These are phyloP conservation scores for Barnardius zonarius DNA, from an alignment of 2,113 vertebrate genomes.

Conservation along the genomic window DNA sequence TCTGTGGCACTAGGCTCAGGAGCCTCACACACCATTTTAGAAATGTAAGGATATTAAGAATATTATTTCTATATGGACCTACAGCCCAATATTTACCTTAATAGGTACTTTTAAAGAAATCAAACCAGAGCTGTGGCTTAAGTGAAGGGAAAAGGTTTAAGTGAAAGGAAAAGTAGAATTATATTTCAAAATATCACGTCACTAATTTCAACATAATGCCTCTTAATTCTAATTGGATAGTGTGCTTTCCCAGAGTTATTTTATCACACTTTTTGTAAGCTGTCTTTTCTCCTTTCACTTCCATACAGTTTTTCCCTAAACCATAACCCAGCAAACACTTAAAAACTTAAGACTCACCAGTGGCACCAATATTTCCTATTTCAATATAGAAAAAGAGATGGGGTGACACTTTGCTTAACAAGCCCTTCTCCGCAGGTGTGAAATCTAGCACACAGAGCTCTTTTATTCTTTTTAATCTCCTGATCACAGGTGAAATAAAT, in stretches of 20 bases:
- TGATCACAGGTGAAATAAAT: slow-evolving; percentile 5
- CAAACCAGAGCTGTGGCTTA: background rate
- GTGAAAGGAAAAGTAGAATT: background rate
- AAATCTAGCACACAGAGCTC: background rate
- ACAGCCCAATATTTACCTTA: background rate
- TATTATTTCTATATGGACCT: background rate
- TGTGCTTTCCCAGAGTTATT: background rate
- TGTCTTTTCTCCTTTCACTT: background rate
- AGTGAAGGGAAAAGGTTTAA: background rate
- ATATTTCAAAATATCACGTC: background rate
- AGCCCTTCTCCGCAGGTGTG: background rate
- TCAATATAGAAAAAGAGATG: background rate
- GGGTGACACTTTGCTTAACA: background rate
- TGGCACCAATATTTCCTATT: slow-evolving; percentile 4
- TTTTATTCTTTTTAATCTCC: slow-evolving; percentile 14
- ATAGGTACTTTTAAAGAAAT: background rate
- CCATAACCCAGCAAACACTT: background rate
- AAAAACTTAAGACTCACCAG: background rate
- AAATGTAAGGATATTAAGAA: background rate
- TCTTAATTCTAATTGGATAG: background rate
- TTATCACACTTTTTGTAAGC: background rate
- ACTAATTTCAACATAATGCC: background rate
- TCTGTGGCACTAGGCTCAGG: background rate
- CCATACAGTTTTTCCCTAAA: background rate
- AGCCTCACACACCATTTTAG: background rate